phyloP scores from a whole-genome alignment of 2,113 vertebrate genomes.

The Sphyrna mokarran region DNA sequence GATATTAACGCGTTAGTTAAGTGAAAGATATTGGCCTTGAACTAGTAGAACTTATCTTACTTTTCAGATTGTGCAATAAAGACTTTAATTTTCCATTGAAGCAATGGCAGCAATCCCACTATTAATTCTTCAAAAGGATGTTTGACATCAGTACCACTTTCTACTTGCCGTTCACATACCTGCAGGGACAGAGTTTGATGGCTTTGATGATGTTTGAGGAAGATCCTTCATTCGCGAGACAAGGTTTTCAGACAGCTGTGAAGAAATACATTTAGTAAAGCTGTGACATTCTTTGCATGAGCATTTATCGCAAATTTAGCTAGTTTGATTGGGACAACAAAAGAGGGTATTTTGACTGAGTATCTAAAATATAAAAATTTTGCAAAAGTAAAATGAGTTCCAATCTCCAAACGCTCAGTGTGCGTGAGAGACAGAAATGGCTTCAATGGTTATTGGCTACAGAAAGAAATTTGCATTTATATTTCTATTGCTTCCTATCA shows the following conservation, averaged over 20 bases:
- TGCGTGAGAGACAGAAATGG: neutral
- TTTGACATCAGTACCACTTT: neutral
- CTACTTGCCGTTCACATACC: neutral
- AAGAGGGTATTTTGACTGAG: neutral
- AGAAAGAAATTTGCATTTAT: neutral
- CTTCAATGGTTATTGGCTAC: neutral
- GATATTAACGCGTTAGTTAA: neutral
- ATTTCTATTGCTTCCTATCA: neutral
- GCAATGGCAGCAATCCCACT: neutral
- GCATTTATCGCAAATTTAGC: neutral
- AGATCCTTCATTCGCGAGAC: constrained; percentile 61
- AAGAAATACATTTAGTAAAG: neutral
- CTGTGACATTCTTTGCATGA: neutral
- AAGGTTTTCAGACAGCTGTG: constrained; percentile 64
- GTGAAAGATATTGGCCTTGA: neutral
- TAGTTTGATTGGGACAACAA: neutral
- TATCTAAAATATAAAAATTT: neutral
- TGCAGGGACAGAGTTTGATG: constrained; percentile 9
- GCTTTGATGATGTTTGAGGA: neutral
- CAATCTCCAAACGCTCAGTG: neutral
- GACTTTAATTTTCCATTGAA: neutral
- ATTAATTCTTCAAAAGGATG: neutral
- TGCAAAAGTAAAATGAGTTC: neutral
- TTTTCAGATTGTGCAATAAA: neutral
- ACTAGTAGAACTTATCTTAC: neutral